A percentile compares a stretch with the other conserved stretches of the same genome.
Conservation (phyloP, 2,113 vertebrate genomes). For the Chaetura pelagica region DNA sequence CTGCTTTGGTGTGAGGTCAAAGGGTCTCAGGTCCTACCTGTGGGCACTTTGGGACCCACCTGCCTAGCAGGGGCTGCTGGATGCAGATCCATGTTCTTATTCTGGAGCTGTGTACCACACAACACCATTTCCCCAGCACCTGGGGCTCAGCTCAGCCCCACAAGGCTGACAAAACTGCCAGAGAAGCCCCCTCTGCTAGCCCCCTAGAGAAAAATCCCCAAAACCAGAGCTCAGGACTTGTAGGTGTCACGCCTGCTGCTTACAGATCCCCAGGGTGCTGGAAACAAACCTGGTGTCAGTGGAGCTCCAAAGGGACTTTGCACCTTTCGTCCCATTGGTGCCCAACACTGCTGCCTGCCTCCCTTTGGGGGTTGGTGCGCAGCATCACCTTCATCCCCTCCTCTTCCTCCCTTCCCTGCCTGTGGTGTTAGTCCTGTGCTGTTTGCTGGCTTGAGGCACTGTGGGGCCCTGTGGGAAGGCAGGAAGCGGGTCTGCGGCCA, state of each 20-base stretch:
- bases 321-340: slow-evolving; percentile 1
- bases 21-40: neutral
- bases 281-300: neutral
- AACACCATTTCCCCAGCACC: neutral
- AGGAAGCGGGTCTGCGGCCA: neutral
- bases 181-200: neutral
- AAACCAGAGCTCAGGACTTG: neutral
- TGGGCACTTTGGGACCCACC: too few species aligned
- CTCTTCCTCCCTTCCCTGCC: neutral
- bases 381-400: neutral
- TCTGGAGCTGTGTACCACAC: neutral
- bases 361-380: neutral
- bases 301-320: neutral
- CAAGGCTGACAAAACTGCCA: neutral
- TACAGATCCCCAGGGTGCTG: neutral
- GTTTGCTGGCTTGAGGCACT: slow-evolving; percentile 36
- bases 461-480: neutral
- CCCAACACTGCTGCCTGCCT: neutral
- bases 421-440: neutral
- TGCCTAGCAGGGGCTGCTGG: neutral
- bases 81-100: neutral
- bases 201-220: neutral
- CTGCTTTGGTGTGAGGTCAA: neutral
- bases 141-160: neutral
- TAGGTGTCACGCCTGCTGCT: neutral